A percentile compares a stretch with the other conserved stretches of the same genome.
These are phyloP conservation scores for Drosophila tropicalis DNA, from an alignment of 1,140 invertebrate genomes.

Conservation along the genomic window DNA sequence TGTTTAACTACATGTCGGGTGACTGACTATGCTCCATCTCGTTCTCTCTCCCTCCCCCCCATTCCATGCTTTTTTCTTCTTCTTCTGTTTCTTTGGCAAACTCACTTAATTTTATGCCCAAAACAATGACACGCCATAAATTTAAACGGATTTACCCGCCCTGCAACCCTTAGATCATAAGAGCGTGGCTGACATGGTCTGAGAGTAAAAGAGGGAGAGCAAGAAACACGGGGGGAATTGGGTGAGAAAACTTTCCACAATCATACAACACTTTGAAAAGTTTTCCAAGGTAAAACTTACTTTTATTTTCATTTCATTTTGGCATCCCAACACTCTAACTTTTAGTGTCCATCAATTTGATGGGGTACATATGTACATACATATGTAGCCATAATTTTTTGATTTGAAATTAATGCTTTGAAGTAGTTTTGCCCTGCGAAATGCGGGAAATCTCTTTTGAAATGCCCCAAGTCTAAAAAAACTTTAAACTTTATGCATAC, in stretches of 20 bases:
- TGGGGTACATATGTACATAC: not conserved
- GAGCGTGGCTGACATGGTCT: not conserved
- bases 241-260: not conserved
- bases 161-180: conserved; percentile 47
- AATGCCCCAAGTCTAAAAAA: not conserved
- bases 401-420: not conserved
- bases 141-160: conserved; percentile 77
- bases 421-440: not conserved
- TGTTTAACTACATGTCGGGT: conserved; percentile 63
- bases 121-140: conserved; percentile 81
- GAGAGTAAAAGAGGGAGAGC: not conserved
- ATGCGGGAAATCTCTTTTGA: not conserved
- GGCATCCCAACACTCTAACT: not conserved
- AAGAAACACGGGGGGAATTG: not conserved
- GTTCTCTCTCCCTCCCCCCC: not conserved
- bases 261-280: conserved; percentile 1
- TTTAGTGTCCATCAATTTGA: not conserved
- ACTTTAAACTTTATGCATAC: too few relatives aligned
- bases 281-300: not conserved
- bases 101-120: conserved; percentile 80
- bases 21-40: conserved; percentile 10
- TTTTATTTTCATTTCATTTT: not conserved
- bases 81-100: conserved; percentile 30
- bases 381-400: not conserved
- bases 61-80: not conserved